Conservation (phyloP, 2,888 invertebrate species). For the Linyphia triangularis region DNA sequence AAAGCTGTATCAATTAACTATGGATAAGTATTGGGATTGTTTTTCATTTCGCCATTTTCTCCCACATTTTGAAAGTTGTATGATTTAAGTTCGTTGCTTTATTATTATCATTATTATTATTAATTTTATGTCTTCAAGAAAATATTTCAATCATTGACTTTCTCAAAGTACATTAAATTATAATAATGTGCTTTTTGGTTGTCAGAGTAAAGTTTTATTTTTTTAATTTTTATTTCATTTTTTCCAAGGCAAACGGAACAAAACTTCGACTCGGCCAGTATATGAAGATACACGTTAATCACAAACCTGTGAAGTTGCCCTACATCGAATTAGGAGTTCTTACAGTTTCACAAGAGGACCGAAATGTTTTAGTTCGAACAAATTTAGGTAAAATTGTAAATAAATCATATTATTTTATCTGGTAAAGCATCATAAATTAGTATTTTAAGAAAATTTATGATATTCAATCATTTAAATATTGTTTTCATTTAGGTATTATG, state of each 20-base stretch:
- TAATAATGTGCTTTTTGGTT: too few relatives aligned
- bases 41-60: too few relatives aligned
- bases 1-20: too few relatives aligned
- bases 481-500: not conserved
- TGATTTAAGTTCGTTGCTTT: too few relatives aligned
- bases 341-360: constrained; percentile 82
- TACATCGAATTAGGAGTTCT: constrained; percentile 81
- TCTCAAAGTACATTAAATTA: too few relatives aligned
- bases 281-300: constrained; percentile 88
- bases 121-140: too few relatives aligned
- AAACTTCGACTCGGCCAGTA: constrained; percentile 92
- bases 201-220: too few relatives aligned
- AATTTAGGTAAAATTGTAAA: constrained; percentile 77
- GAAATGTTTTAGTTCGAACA: constrained; percentile 80
- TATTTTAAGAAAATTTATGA: not conserved
- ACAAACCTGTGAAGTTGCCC: constrained; percentile 86
- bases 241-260: constrained; percentile 82
- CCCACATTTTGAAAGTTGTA: too few relatives aligned
- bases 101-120: too few relatives aligned
- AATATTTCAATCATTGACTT: too few relatives aligned
- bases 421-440: not conserved
- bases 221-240: not conserved
- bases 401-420: not conserved
- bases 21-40: too few relatives aligned
- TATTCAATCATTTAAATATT: too few relatives aligned